Evolutionary conservation across 2,113 vertebrate species (phyloP).

Genomic region (Malurus cyaneus): DNA sequence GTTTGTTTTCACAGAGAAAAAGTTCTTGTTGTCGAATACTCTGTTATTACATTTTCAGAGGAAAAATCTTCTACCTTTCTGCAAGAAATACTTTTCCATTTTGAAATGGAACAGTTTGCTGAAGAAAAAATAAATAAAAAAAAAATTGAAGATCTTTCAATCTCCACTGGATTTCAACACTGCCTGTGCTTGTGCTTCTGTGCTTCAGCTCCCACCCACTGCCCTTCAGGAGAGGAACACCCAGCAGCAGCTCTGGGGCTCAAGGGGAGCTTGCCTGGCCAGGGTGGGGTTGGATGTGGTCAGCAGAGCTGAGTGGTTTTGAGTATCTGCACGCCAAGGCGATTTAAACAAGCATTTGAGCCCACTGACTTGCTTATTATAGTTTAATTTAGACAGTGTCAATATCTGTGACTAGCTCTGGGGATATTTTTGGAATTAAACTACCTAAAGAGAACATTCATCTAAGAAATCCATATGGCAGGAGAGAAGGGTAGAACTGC

Average conservation of each 20-base stretch:
- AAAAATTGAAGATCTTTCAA: background rate
- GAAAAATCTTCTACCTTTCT: background rate
- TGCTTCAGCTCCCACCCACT: accelerated
- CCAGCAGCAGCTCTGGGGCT: background rate
- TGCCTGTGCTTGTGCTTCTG: too few species aligned
- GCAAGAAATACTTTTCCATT: background rate
- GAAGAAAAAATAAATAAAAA: background rate
- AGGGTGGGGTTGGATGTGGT: background rate
- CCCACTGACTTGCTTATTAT: conserved; percentile 28
- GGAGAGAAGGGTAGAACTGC: background rate
- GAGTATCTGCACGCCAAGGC: background rate
- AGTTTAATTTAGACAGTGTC: conserved; percentile 42
- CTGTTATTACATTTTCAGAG: background rate
- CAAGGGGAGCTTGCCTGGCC: accelerated
- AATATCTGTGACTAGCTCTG: conserved; percentile 41
- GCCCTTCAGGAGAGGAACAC: background rate
- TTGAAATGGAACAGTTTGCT: background rate
- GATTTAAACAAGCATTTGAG: background rate
- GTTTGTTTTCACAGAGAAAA: background rate
- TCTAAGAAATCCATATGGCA: conserved; percentile 28
- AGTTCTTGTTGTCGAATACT: background rate
- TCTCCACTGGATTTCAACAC: background rate
- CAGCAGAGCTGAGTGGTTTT: background rate
- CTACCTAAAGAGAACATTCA: conserved; percentile 24
- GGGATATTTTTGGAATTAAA: conserved; percentile 36